Evolutionary conservation across 1,140 invertebrate genomes (phyloP), one percentile per base, ranked within the genome.

Genomic region (Papilio polyxenes): DNA sequence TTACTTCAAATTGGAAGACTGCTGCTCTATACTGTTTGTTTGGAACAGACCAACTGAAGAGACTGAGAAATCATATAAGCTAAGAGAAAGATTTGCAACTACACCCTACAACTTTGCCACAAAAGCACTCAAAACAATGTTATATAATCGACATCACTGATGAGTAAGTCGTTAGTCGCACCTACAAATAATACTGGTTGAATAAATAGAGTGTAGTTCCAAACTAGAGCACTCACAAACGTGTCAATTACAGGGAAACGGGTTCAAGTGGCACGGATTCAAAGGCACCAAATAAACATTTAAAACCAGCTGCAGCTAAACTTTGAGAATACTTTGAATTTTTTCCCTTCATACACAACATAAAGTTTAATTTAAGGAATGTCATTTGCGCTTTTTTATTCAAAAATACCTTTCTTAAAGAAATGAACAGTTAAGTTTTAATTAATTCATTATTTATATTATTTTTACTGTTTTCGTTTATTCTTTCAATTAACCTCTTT

Each of bases 191-290:
- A 6, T 53, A n/a, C 40, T 75, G 17, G 49, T 23, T 76, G 75
- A 76, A 77, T 77, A 77, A 20, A 77, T 20, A 77, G 20, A 13
- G 75, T 53, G 75, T 49, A 53, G 75, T 77, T 31, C 20, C 13
- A 77, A 77, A 77, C 48, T 77, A 20, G 77, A 79, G 44, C 59
- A 56, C 59, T 65, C 56, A n/a, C 53, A 40, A 79, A 62, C 56
- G 17, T 79, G 77, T 79, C 77, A 65, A 79, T 79, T 79, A 65
- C 77, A 65, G 17, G 7, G 40, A 79, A 79, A 79, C 77, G 77
- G 40, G 77, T 79, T 79, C 77, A 79, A 79, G 53, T 65, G 37
- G 77, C 77, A 17, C 56, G 10, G 40, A 37, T 48, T 79, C 77
- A 79, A 79, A 79, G 77, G 77, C 77, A 37, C n/a, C 56, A 11